Conservation (phyloP, 1,140 invertebrate genomes). For the Bombus picipes region DNA sequence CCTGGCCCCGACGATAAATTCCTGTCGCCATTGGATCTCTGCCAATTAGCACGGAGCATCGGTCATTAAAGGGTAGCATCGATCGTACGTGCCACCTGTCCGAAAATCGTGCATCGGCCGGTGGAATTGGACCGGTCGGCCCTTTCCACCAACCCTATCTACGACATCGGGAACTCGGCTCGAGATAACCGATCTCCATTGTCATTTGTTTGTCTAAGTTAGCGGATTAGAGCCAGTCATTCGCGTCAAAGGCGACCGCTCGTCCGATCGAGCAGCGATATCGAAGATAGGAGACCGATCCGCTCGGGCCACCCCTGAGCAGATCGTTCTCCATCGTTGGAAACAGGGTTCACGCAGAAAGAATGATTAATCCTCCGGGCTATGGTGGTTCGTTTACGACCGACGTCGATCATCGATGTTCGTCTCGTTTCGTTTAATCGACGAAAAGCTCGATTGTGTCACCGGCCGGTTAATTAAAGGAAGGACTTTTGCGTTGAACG, state of each 20-base stretch:
- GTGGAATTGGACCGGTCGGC: background rate
- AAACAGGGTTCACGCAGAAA: slow-evolving; percentile 62
- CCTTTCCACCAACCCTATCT: slow-evolving; percentile 25
- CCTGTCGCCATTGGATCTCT: slow-evolving; percentile 60
- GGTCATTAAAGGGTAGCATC: slow-evolving; percentile 73
- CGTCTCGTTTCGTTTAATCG: background rate
- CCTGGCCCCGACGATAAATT: background rate
- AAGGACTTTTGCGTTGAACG: background rate
- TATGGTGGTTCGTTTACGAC: slow-evolving; percentile 34
- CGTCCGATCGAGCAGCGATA: slow-evolving; percentile 69
- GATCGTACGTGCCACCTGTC: slow-evolving; percentile 72
- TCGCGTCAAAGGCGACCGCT: slow-evolving; percentile 71
- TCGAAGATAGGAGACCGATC: slow-evolving; percentile 64
- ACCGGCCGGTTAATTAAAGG: slow-evolving; percentile 32
- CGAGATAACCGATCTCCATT: slow-evolving; percentile 75
- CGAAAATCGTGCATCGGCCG: slow-evolving; percentile 5
- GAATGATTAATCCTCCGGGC: slow-evolving; percentile 72
- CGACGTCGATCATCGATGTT: slow-evolving; percentile 5
- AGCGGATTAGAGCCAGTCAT: slow-evolving; percentile 72
- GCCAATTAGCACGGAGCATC: slow-evolving; percentile 78
- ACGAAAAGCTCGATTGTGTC: slow-evolving; percentile 3
- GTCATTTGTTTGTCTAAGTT: slow-evolving; percentile 80
- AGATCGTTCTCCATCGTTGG: slow-evolving; percentile 47
- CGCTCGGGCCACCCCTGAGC: slow-evolving; percentile 70
- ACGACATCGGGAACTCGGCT: slow-evolving; percentile 46